Conservation (phyloP, 2,888 invertebrate genomes). For the Neoaliturus tenellus region DNA sequence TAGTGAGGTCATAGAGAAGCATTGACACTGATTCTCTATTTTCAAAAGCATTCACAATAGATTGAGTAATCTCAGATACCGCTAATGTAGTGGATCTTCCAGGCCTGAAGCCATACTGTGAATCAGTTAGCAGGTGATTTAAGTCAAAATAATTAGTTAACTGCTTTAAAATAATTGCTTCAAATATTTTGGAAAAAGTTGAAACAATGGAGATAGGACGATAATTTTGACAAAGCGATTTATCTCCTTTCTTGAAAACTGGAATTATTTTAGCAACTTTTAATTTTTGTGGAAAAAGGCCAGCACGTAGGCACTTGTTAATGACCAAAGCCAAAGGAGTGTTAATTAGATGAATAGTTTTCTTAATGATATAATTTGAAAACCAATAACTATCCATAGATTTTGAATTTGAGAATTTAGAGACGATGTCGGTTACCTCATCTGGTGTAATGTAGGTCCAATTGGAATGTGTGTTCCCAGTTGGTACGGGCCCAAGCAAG, state of each 20-base stretch:
- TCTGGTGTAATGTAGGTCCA: not conserved
- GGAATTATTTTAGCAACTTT: not conserved
- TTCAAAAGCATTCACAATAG: not conserved
- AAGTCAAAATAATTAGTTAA: not conserved
- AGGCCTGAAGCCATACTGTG: not conserved
- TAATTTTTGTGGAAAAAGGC: not conserved
- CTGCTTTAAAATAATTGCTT: not conserved
- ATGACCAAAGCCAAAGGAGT: not conserved
- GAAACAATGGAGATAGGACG: not conserved
- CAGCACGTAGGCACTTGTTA: not conserved
- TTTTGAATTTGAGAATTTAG: slow-evolving; percentile 8
- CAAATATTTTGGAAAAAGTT: not conserved
- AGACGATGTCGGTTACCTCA: not conserved
- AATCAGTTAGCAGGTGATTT: not conserved
- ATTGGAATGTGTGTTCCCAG: not conserved
- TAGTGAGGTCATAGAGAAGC: not conserved
- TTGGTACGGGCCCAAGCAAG: not conserved
- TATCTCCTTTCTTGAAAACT: slow-evolving; percentile 4
- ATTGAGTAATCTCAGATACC: not conserved
- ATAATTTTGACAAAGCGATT: not conserved
- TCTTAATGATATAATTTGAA: not conserved
- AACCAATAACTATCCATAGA: not conserved
- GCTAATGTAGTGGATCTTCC: not conserved
- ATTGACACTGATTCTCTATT: not conserved
- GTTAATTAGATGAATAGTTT: not conserved